Percentiles rank a stretch among this genome's conserved stretches.
phyloP scores from a whole-genome alignment of 2,888 invertebrate genomes.

The Agrilus cyanescens region DNA sequence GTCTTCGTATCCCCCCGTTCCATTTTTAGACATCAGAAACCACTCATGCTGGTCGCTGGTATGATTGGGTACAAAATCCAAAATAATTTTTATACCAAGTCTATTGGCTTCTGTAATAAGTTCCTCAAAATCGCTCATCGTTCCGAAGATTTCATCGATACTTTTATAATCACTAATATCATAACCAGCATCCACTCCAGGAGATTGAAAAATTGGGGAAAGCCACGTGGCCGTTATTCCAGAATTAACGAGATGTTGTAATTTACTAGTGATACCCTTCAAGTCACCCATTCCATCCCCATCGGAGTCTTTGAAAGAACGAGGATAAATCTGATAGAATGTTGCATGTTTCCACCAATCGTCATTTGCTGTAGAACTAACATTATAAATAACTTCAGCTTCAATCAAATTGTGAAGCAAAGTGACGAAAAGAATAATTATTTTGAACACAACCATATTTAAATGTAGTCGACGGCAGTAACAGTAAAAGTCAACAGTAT shows the following conservation, averaged over 20 bases:
- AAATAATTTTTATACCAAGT: slow-evolving; percentile 38
- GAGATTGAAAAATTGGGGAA: too few species aligned
- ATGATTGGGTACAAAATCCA: slow-evolving; percentile 45
- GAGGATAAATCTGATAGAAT: slow-evolving; percentile 70
- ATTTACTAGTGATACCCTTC: slow-evolving; percentile 38
- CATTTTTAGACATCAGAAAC: slow-evolving; percentile 59
- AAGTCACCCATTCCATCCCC: slow-evolving; percentile 61
- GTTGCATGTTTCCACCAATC: slow-evolving; percentile 68
- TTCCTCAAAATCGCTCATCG: slow-evolving; percentile 58
- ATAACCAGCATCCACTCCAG: slow-evolving; percentile 80
- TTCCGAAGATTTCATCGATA: slow-evolving; percentile 64
- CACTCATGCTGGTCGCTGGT: slow-evolving; percentile 69
- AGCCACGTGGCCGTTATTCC: too few species aligned
- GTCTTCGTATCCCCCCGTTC: too few species aligned
- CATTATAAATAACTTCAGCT: too few species aligned
- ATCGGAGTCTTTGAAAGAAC: slow-evolving; percentile 68
- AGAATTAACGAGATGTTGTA: slow-evolving; percentile 71
- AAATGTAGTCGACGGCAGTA: too few species aligned
- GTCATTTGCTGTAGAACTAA: neutral
- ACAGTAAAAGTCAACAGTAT: too few species aligned
- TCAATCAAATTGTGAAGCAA: too few species aligned
- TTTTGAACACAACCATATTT: too few species aligned
- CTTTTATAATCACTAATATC: slow-evolving; percentile 69
- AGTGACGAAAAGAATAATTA: too few species aligned
- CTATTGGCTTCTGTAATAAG: slow-evolving; percentile 54